Conservation (phyloP, 1,140 invertebrate species). For the Pogonomyrmex californicus region DNA sequence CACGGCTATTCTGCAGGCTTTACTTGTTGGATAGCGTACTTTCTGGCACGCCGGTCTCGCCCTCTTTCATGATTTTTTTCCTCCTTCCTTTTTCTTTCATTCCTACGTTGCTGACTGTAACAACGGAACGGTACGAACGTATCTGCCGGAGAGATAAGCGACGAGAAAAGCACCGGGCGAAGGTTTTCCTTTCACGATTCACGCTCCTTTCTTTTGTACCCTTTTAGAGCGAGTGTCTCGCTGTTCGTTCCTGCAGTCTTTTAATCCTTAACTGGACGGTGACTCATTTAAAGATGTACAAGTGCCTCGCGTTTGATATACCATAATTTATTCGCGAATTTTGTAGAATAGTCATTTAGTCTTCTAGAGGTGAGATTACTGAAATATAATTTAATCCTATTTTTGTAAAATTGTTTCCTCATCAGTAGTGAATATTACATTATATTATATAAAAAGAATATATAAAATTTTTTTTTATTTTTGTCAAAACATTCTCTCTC, state of each 20-base stretch:
- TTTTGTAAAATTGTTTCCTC: neutral
- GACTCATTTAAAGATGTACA: conserved; percentile 4
- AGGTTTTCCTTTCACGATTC: conserved; percentile 40
- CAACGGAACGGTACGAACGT: conserved; percentile 46
- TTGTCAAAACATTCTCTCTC: neutral
- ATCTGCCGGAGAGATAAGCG: conserved; percentile 59
- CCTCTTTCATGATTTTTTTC: conserved; percentile 22
- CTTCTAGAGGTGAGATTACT: neutral
- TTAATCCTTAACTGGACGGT: conserved; percentile 44
- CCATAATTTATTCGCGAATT: neutral
- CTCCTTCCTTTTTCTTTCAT: neutral
- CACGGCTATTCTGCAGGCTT: neutral
- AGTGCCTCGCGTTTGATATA: neutral
- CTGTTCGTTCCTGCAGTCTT: conserved; percentile 22
- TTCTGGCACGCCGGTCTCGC: neutral
- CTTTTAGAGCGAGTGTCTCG: conserved; percentile 42
- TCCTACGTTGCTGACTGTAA: neutral
- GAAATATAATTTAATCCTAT: neutral
- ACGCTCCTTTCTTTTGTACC: conserved; percentile 43
- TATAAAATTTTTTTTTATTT: conserved; percentile 12
- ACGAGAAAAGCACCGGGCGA: conserved; percentile 58
- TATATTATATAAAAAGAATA: neutral
- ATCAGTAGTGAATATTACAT: neutral
- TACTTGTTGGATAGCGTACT: conserved; percentile 44
- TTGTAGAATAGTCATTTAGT: neutral